phyloP scores from a whole-genome alignment of 1,140 invertebrate species.

The Pseudomyrmex dendroicus region DNA sequence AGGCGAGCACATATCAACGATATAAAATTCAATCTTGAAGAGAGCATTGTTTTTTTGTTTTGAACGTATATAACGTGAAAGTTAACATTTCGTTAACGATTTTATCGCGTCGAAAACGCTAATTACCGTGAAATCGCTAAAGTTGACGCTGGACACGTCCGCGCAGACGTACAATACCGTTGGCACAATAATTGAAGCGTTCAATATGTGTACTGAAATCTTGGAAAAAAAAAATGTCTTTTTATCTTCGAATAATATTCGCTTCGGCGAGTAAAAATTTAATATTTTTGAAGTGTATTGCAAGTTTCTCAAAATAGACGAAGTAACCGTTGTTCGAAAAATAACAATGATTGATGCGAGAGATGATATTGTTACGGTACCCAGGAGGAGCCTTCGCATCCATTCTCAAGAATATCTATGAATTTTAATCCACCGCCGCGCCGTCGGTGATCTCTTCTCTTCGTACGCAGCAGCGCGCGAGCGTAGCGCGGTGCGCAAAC shows the following conservation, averaged over 20 bases:
- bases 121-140: too few relatives aligned
- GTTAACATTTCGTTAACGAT: too few relatives aligned
- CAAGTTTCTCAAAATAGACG: not conserved
- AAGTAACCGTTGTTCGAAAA: conserved; percentile 7
- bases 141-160: too few relatives aligned
- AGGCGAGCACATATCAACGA: too few relatives aligned
- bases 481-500: not conserved
- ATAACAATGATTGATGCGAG: conserved; percentile 22
- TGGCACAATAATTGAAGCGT: too few relatives aligned
- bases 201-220: not conserved
- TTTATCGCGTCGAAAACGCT: too few relatives aligned
- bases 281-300: not conserved
- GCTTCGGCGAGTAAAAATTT: not conserved
- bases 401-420: conserved; percentile 56
- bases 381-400: not conserved
- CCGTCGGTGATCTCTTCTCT: conserved; percentile 11
- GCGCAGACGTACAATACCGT: too few relatives aligned
- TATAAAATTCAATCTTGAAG: too few relatives aligned
- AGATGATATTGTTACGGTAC: conserved; percentile 28
- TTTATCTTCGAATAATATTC: too few relatives aligned
- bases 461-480: not conserved
- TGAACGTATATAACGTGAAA: too few relatives aligned
- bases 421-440: conserved; percentile 61
- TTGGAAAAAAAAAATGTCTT: not conserved
- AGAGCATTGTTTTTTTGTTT: too few relatives aligned